Conservation (phyloP, 2,113 vertebrate species). For the Athene cunicularia region DNA sequence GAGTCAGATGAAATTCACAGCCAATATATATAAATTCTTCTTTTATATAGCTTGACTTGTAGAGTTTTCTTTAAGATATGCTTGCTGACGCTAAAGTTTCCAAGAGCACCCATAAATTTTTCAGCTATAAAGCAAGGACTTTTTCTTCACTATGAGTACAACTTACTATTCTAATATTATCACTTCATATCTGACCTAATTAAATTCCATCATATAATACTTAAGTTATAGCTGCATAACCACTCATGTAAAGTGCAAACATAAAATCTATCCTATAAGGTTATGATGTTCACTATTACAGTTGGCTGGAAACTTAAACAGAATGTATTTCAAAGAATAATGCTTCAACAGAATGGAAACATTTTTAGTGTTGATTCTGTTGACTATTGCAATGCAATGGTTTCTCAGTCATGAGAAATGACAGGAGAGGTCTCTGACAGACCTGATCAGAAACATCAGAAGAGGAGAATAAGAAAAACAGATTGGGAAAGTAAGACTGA, state of each 20-base stretch:
- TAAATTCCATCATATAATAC: background rate
- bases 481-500: background rate
- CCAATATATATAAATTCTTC: background rate
- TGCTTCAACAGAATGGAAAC: background rate
- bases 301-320: background rate
- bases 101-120: background rate
- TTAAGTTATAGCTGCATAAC: background rate
- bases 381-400: background rate
- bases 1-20: constrained; percentile 9
- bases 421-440: background rate
- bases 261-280: background rate
- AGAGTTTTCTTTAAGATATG: background rate
- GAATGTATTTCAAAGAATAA: background rate
- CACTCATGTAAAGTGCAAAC: background rate
- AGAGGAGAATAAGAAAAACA: background rate
- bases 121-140: background rate
- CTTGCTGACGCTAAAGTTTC: background rate
- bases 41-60: background rate
- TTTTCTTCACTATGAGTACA: background rate
- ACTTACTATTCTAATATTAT: constrained; percentile 21
- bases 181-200: constrained; percentile 16
- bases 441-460: background rate
- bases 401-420: background rate
- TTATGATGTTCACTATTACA: background rate
- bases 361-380: background rate